Evolutionary conservation across 2,797 vertebrate species (phyloP).

Genomic region (Lepidocolaptes lacrymiger): DNA sequence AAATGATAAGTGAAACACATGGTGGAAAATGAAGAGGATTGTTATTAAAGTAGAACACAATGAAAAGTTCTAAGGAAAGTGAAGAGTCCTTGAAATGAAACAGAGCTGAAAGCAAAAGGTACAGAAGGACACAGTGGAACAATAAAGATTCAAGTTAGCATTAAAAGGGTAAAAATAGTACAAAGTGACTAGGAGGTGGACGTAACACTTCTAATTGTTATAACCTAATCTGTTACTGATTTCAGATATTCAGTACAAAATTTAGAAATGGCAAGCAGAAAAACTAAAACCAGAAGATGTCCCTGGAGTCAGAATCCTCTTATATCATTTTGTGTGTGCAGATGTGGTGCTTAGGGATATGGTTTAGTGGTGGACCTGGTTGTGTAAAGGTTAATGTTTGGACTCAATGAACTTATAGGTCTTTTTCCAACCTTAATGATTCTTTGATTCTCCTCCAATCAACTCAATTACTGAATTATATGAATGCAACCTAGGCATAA

Average conservation of each 20-base stretch:
- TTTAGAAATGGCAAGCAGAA: accelerated
- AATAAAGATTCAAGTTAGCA: neutral
- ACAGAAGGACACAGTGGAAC: neutral
- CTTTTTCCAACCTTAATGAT: neutral
- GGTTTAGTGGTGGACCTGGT: neutral
- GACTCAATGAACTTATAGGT: neutral
- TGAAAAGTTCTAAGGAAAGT: neutral
- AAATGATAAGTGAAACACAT: neutral
- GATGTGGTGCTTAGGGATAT: too few species aligned
- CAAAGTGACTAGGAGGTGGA: neutral
- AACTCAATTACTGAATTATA: neutral
- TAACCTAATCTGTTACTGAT: neutral
- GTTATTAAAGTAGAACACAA: neutral
- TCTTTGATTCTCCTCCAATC: neutral
- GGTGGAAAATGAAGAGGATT: neutral
- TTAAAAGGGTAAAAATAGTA: neutral
- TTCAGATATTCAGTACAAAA: neutral
- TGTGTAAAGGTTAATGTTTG: neutral
- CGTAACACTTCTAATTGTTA: neutral
- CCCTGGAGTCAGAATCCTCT: neutral
- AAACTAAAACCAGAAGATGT: neutral
- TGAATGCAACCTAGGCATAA: neutral
- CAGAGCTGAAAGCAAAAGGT: neutral
- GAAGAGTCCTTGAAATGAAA: neutral
- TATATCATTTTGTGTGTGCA: neutral